These are phyloP conservation scores for Pseudomyrmex dendroicus DNA, from an alignment of 1,140 invertebrate genomes.

Conservation along the genomic window DNA sequence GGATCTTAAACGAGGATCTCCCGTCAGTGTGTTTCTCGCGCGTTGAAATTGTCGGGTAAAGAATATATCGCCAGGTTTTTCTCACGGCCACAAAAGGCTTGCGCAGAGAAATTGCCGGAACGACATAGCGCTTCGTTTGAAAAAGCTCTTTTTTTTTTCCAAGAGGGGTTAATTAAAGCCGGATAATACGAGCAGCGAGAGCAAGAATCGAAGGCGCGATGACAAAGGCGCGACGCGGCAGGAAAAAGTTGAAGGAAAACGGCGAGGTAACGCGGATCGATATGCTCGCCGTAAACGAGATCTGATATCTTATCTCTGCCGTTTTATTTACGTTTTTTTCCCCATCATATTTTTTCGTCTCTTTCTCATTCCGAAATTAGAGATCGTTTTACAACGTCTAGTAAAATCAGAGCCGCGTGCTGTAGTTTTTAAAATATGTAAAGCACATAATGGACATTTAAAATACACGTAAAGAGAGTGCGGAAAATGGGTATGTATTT, in stretches of 20 bases:
- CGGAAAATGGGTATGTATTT: background rate
- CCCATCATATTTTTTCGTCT: background rate
- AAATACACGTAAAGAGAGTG: too few relatives aligned
- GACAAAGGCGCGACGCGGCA: slow-evolving; percentile 10
- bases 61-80: background rate
- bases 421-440: too few relatives aligned
- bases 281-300: slow-evolving; percentile 1
- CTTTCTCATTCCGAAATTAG: too few relatives aligned
- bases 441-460: too few relatives aligned
- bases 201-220: background rate
- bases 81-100: slow-evolving; percentile 18
- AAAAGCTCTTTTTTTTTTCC: slow-evolving; percentile 28
- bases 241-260: slow-evolving; percentile 14
- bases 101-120: slow-evolving; percentile 30
- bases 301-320: background rate
- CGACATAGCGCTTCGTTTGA: slow-evolving; percentile 1
- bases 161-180: slow-evolving; percentile 33
- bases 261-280: background rate
- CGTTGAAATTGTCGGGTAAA: slow-evolving; percentile 1
- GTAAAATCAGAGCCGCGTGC: too few relatives aligned
- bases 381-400: too few relatives aligned
- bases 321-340: background rate
- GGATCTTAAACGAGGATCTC: background rate
- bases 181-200: slow-evolving; percentile 18
- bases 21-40: background rate